Evolutionary conservation across 2,113 vertebrate species (phyloP), one percentile per base, ranked within the genome.

Genomic region (Salvelinus fontinalis): DNA sequence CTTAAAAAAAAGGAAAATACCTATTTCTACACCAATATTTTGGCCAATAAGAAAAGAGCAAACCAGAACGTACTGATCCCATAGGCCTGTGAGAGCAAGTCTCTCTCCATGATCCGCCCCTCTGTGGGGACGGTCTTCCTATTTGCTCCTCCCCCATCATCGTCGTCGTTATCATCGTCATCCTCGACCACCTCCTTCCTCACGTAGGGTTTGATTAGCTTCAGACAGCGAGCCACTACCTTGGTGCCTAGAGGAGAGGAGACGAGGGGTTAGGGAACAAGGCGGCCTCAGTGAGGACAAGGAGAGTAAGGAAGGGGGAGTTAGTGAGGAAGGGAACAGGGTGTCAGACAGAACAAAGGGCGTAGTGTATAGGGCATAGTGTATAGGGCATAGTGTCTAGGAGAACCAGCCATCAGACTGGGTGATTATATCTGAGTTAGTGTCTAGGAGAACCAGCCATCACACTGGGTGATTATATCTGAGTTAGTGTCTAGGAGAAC

Each of bases 31-130:
- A 22, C 4, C 6, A 48, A 51, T 3, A 13, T 12, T 24, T 5
- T 57, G 5, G 11, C 26, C 26, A 67, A 39, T 34, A 5, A 14
- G n/a, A 67, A 27, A 16, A 49, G 31, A 16, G 44, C 20, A 11
- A 24, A 51, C 59, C n/a, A 20, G 6, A 57, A 94, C 95, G 48
- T 90, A 99, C 98, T 94, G 67, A 97, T 91, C 29, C 96, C 91
- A n/a, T 98, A 99, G 48, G 97, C 96, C 88, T 99, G 97, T 0
- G 95, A 92, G 64, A 99, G 89, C 79, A 97, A 83, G 70, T 99
- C 97, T 12, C 87, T 93, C 90, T 99, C 97, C 6, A 93, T 95
- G 79, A 96, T 89, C 3, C 95, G 91, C 44, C 96, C 94, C 77
- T 95, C 91, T 0, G 91, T 86, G 6, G 91, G 91, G 13, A 91